A percentile compares a stretch with the other conserved stretches of the same genome.
Conservation (phyloP, 1,140 invertebrate species). For the Zaprionus nigranus region DNA sequence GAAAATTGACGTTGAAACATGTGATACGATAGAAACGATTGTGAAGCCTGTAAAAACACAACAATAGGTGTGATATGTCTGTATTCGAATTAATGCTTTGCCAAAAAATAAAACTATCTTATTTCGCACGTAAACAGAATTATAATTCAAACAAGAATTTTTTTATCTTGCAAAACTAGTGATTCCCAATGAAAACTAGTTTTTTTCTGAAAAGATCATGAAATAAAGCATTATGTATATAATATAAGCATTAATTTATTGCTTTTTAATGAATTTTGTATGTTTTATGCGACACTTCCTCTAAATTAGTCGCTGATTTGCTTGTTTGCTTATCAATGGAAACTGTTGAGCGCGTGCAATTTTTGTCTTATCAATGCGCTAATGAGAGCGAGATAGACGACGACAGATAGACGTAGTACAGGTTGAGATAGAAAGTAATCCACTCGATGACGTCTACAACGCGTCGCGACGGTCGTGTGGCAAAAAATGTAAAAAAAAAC, state of each 20-base stretch:
- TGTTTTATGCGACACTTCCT: constrained; percentile 71
- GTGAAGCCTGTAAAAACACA: constrained; percentile 30
- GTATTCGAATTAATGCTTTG: constrained; percentile 16
- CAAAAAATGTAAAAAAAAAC: constrained; percentile 23
- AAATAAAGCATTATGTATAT: constrained; percentile 12
- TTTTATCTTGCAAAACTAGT: neutral
- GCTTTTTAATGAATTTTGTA: constrained; percentile 41
- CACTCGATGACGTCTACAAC: constrained; percentile 53
- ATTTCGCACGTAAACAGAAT: constrained; percentile 20
- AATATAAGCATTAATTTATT: neutral
- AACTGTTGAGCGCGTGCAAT: constrained; percentile 59
- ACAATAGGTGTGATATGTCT: neutral
- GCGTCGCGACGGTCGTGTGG: constrained; percentile 5
- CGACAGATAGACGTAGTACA: constrained; percentile 1
- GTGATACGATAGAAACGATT: constrained; percentile 55
- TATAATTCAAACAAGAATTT: constrained; percentile 23
- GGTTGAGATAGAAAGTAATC: constrained; percentile 22
- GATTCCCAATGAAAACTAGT: constrained; percentile 17
- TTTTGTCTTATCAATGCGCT: constrained; percentile 49
- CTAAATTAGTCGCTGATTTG: constrained; percentile 25
- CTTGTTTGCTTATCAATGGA: constrained; percentile 68
- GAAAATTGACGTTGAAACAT: constrained; percentile 50
- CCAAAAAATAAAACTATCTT: constrained; percentile 3
- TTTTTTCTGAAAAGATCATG: constrained; percentile 16
- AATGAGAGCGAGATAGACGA: constrained; percentile 1